Evolutionary conservation across 30 jellyfish, hydroid and myxozoan genomes (phyloP).

Genomic region (Hydra vulgaris): DNA sequence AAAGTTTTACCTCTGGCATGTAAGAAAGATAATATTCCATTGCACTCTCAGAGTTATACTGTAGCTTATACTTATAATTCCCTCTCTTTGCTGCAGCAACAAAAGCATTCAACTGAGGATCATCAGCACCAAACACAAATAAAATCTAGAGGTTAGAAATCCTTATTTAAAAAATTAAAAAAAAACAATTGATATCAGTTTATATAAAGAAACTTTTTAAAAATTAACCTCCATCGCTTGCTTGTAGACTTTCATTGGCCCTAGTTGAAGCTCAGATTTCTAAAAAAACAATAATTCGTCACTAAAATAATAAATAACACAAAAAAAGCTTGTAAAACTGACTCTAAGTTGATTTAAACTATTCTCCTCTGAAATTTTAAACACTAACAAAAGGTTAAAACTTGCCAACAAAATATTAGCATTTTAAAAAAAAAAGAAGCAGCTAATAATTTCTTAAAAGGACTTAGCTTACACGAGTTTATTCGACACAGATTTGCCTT

Average conservation of each 20-base stretch:
- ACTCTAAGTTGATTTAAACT: too few relatives aligned
- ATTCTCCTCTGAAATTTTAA: too few relatives aligned
- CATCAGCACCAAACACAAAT: constrained; percentile 79
- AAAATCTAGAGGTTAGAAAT: constrained; percentile 43
- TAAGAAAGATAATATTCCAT: constrained; percentile 75
- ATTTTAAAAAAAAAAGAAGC: too few relatives aligned
- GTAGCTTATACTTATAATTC: constrained; percentile 63
- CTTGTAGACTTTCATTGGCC: constrained; percentile 88
- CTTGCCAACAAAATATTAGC: too few relatives aligned
- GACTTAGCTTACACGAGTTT: too few relatives aligned
- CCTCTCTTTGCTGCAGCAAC: constrained; percentile 82
- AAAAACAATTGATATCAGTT: not conserved
- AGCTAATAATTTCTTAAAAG: too few relatives aligned
- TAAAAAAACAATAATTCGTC: too few relatives aligned
- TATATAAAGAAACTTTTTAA: not conserved
- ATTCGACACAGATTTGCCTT: too few relatives aligned
- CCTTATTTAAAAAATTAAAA: not conserved
- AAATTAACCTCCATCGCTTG: constrained; percentile 96
- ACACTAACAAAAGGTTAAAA: too few relatives aligned
- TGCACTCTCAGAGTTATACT: constrained; percentile 72
- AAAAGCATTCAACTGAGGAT: constrained; percentile 75
- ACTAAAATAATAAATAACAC: not conserved
- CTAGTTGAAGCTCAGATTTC: constrained; percentile 79
- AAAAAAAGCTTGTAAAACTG: too few relatives aligned
- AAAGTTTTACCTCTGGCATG: constrained; percentile 65